Evolutionary conservation across 2,888 invertebrate species (phyloP).

Genomic region (Calliphora vomitoria): DNA sequence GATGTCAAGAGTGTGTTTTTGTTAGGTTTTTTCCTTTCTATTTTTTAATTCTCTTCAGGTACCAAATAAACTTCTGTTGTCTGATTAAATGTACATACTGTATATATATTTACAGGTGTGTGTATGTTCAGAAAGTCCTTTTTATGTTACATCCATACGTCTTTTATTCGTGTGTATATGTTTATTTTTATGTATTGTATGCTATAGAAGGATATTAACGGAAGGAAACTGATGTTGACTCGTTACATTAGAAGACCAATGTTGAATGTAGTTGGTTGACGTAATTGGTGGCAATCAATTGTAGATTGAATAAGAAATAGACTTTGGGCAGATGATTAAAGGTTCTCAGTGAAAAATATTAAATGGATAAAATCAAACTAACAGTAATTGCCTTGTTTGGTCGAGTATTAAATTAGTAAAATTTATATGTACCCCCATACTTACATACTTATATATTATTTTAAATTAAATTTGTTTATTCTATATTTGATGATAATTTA

Average conservation of each 20-base stretch:
- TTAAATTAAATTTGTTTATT: not conserved
- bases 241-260: constrained; percentile 21
- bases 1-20: constrained; percentile 48
- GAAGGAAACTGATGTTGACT: constrained; percentile 46
- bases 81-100: not conserved
- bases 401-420: not conserved
- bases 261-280: not conserved
- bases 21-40: constrained; percentile 31
- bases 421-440: no score
- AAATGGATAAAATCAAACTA: not conserved
- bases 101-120: not conserved
- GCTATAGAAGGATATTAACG: constrained; percentile 28
- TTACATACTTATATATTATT: no score
- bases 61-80: constrained; percentile 27
- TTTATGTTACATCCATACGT: constrained; percentile 7
- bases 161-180: not conserved
- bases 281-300: constrained; percentile 22
- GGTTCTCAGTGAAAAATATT: not conserved
- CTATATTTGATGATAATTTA: not conserved
- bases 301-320: not conserved
- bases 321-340: constrained; percentile 3
- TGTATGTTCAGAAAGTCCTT: constrained; percentile 4
- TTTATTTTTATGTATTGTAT: not conserved
- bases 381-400: not conserved
- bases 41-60: constrained; percentile 54